Evolutionary conservation across 64 coral and sea anemone genomes (phyloP), one percentile per base, ranked within the genome.

Genomic region (Montipora capricornis): DNA sequence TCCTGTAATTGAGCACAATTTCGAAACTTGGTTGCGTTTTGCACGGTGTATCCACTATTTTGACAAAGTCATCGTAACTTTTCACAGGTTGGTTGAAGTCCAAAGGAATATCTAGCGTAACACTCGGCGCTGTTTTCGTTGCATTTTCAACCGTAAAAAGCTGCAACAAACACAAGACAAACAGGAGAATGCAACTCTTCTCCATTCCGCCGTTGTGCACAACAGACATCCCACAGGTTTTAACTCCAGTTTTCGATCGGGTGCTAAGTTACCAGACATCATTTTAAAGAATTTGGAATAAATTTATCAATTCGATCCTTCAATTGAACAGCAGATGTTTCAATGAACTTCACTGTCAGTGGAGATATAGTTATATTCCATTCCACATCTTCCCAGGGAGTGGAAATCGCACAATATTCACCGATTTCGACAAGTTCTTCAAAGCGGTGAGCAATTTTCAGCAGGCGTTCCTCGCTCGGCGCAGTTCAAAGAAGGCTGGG

Each of bases 21-120:
- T 81, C 53, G 75, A 97, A 97, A 14, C 88, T 57, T 47, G 86
- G 69, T 57, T 51, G 52, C 3, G 92, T 92, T 47, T 77, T 66
- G 73, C 55, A 44, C 37, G 95, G 92, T 16, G 92, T 26, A 48
- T 73, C 74, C 10, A 90, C 20, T 80, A 97, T 91, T 75, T 97
- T 50, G 50, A 94, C 82, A 91, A 94, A 97, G 47, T 97, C 95
- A 1, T 94, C 82, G 79, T 84, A 90, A 60, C 62, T 77, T 70
- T 91, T 59, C 0, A 12, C 61, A 47, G 13, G 79, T 68, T 79
- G 26, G 62, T 60, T 47, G 2, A 89, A 67, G 37, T 93, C 87
- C 46, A 81, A 20, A 76, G 70, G 71, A 76, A 89, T 44, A 78
- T 95, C 94, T 3, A 86, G 44, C 22, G 46, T 50, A 19, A 86